Conservation (phyloP, 2,113 vertebrate genomes). For the Cheilinus undulatus region DNA sequence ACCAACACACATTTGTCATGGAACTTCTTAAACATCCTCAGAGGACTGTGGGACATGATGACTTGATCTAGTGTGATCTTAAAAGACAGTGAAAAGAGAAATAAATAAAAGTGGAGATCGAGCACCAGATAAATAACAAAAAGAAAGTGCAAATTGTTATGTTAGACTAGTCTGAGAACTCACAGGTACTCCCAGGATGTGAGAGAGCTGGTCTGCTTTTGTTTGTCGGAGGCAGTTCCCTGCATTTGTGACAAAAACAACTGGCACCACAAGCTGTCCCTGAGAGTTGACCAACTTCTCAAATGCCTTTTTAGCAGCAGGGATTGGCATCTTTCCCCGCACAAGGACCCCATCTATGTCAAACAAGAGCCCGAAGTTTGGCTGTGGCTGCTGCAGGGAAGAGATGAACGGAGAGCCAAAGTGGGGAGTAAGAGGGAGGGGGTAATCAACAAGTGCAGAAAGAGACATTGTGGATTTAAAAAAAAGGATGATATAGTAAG, state of each 20-base stretch:
- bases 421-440: too few relatives aligned
- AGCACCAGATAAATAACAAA: background rate
- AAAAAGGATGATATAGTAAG: too few relatives aligned
- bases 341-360: constrained; percentile 93
- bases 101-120: too few relatives aligned
- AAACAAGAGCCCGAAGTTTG: constrained; percentile 89
- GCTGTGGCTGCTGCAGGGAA: constrained; percentile 70
- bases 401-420: background rate
- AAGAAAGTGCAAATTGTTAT: background rate
- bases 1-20: constrained; percentile 92
- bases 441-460: background rate
- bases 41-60: constrained; percentile 94
- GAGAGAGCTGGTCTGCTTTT: constrained; percentile 91
- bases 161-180: constrained; percentile 59
- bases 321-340: constrained; percentile 88
- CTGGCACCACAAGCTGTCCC: constrained; percentile 90
- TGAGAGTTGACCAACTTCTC: constrained; percentile 88
- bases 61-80: constrained; percentile 92
- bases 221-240: constrained; percentile 91
- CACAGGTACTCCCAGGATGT: constrained; percentile 90
- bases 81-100: too few relatives aligned
- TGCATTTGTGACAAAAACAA: constrained; percentile 94
- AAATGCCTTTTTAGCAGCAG: constrained; percentile 88
- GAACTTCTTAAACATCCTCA: constrained; percentile 90
- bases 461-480: too few relatives aligned